Evolutionary conservation across 2,797 vertebrate genomes (phyloP).

Genomic region (Atherinosoma microstoma): DNA sequence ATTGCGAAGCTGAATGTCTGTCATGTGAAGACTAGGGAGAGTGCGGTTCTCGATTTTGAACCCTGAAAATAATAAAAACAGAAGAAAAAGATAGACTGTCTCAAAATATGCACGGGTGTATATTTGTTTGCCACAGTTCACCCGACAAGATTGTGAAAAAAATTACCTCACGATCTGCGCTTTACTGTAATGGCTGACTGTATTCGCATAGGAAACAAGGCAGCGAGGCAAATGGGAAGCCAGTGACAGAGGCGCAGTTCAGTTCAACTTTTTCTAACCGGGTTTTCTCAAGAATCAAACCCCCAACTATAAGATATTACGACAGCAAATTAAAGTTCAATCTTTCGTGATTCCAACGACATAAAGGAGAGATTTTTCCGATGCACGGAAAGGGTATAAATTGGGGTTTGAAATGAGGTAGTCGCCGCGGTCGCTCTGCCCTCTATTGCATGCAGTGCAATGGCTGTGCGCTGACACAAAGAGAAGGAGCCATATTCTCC

Average conservation of each 20-base stretch:
- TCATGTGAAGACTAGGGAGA: constrained; percentile 75
- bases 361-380: constrained; percentile 63
- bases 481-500: constrained; percentile 96
- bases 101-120: neutral
- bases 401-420: constrained; percentile 67
- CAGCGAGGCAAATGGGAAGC: constrained; percentile 84
- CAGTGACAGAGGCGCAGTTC: constrained; percentile 88
- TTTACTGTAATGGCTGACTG: constrained; percentile 97
- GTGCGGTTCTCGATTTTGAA: constrained; percentile 40
- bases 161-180: constrained; percentile 86
- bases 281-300: constrained; percentile 71
- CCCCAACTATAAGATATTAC: constrained; percentile 55
- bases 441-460: constrained; percentile 87
- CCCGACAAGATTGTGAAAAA: constrained; percentile 61
- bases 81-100: constrained; percentile 62
- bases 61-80: constrained; percentile 53
- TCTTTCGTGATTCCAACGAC: constrained; percentile 62
- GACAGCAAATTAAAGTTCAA: constrained; percentile 74
- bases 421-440: constrained; percentile 84
- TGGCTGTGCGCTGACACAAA: constrained; percentile 91
- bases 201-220: constrained; percentile 92
- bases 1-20: constrained; percentile 80
- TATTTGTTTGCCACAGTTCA: constrained; percentile 42
- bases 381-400: constrained; percentile 53
- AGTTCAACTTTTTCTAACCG: constrained; percentile 90